Conservation (phyloP, 53 echinoderm and acorn worm genomes). For the Holothuria leucospilota region DNA sequence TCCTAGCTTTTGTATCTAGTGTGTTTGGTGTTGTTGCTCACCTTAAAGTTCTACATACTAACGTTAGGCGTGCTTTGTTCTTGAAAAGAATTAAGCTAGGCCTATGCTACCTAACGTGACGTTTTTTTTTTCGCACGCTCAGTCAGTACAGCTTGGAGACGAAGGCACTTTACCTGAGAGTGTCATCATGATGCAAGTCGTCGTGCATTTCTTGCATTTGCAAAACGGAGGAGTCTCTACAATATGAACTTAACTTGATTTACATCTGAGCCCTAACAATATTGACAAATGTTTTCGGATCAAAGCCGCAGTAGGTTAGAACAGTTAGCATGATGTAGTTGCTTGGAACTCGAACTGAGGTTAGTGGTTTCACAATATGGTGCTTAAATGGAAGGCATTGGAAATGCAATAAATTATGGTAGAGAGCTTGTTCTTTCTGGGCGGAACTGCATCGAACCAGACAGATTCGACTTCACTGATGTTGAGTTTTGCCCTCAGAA, state of each 20-base stretch:
- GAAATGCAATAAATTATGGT: constrained; percentile 31
- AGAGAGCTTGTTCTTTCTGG: constrained; percentile 30
- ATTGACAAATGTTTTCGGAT: not conserved
- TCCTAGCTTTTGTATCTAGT: not conserved
- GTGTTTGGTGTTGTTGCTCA: not conserved
- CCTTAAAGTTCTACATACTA: not conserved
- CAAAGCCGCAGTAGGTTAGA: constrained; percentile 11
- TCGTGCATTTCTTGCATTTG: constrained; percentile 24
- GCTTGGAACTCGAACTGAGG: no score
- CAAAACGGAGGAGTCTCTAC: constrained; percentile 17
- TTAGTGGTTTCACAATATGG: constrained; percentile 19
- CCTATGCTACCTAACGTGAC: no score
- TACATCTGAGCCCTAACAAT: not conserved
- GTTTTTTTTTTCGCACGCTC: no score
- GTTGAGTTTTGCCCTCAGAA: constrained; percentile 3
- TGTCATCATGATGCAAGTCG: not conserved
- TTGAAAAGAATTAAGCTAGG: no score
- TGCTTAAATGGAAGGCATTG: not conserved
- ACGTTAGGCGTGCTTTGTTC: not conserved
- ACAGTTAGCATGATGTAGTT: no score
- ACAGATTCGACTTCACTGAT: not conserved
- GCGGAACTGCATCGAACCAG: constrained; percentile 31
- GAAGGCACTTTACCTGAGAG: not conserved
- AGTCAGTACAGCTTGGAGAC: no score
- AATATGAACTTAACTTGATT: not conserved